Evolutionary conservation across 2,888 invertebrate genomes (phyloP), one percentile per base, ranked within the genome.

Genomic region (Rotaria socialis): DNA sequence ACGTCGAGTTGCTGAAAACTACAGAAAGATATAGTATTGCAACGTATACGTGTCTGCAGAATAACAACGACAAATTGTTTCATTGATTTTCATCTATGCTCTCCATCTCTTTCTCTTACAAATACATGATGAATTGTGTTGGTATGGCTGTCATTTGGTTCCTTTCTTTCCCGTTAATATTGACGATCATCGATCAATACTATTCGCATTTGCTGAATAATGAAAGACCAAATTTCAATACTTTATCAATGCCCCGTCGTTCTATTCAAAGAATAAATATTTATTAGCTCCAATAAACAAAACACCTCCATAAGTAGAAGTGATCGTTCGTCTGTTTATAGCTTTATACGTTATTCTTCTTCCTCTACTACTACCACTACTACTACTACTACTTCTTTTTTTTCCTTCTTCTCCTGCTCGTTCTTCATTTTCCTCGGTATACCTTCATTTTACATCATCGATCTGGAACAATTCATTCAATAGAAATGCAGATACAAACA

Each of bases 131-230:
- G 35, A 67, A 67, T 67, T 1, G 35, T 67, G 16, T 67, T 67
- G 35, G 35, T 67, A 67, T 67, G 67, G 67, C 67, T 67, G 67
- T 67, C 67, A 67, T 67, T 67, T 35, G 11, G 67, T 35, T 11
- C 35, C 67, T 67, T 67, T 67, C 67, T 67, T 67, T 67, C 14
- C 16, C 35, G 35, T 67, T 35, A 35, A 67, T 35, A 19, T 67
- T 27, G 67, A 3, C 67, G 67, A 67, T 67, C 67, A 67, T 67
- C 67, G 67, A 67, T 67, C 67, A 67, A 67, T 67, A 67, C 14
- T 35, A 14, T 52, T 67, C 35, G 5, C 67, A 41, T 67, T 67
- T 41, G 67, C 67, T 67, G 35, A 67, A 67, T 67, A 67, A 67
- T 67, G 19, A 35, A 35, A 67, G 27, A 27, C 35, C 67, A 41